A percentile compares a stretch with the other conserved stretches of the same genome.
These are phyloP conservation scores for Petrocephalus zakoni DNA, from an alignment of 2,113 vertebrate genomes.

Conservation along the genomic window DNA sequence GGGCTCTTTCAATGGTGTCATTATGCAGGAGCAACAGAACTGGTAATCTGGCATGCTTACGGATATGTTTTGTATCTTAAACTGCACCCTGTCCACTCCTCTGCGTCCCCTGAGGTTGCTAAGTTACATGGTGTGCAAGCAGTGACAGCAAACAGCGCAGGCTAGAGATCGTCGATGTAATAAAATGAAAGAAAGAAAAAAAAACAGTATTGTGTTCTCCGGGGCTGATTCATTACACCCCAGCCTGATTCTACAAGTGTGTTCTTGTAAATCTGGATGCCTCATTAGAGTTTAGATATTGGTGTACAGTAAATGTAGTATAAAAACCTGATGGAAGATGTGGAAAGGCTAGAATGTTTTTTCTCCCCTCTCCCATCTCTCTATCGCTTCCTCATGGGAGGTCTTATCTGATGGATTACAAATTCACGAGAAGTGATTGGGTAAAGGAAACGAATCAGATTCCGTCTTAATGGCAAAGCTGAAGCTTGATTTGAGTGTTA, in stretches of 20 bases:
- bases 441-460: constrained; percentile 24
- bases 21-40: constrained; percentile 21
- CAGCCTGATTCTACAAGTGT: background rate
- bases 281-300: background rate
- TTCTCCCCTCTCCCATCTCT: background rate
- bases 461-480: background rate
- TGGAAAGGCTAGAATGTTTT: background rate
- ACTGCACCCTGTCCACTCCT: background rate
- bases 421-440: constrained; percentile 14
- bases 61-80: background rate
- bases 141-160: background rate
- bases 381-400: background rate
- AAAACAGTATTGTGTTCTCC: background rate
- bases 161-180: background rate
- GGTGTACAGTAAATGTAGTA: background rate
- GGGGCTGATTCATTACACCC: background rate
- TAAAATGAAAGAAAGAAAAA: background rate
- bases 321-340: background rate
- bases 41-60: background rate
- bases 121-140: background rate
- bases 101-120: background rate
- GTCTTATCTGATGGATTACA: constrained; percentile 25
- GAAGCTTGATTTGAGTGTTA: background rate
- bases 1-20: constrained; percentile 15
- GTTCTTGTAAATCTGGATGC: background rate